Evolutionary conservation across 2,113 vertebrate genomes (phyloP).

Genomic region (Calyptommatus sinebrachiatus): DNA sequence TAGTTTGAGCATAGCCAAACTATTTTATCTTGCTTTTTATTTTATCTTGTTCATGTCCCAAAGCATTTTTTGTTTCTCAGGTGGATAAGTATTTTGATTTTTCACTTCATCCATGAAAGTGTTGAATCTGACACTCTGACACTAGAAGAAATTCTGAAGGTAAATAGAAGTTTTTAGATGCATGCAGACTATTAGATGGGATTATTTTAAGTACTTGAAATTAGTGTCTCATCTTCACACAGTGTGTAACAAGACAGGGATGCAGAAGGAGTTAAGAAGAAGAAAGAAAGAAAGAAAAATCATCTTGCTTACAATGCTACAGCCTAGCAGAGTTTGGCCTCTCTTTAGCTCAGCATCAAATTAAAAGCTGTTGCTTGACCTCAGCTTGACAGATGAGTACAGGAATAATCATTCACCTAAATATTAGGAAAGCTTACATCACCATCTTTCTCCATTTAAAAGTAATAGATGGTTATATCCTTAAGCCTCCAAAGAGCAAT

Average conservation of each 20-base stretch:
- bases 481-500: conserved; percentile 36
- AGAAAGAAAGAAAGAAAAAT: too few relatives aligned
- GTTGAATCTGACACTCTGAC: not conserved
- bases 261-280: too few relatives aligned
- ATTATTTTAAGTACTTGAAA: not conserved
- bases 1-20: too few relatives aligned
- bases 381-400: conserved; percentile 12
- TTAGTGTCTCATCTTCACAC: not conserved
- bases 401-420: conserved; percentile 24
- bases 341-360: not conserved
- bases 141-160: not conserved
- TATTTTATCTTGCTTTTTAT: not conserved
- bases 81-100: not conserved
- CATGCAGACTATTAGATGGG: not conserved
- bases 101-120: not conserved
- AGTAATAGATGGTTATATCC: conserved; percentile 48
- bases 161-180: not conserved
- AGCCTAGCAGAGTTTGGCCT: not conserved
- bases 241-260: not conserved
- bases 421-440: conserved; percentile 35
- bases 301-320: not conserved
- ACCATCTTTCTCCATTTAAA: conserved; percentile 25
- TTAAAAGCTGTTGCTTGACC: conserved; percentile 10
- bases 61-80: not conserved
- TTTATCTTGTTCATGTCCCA: not conserved